These are phyloP conservation scores for Andrena marginata DNA, from an alignment of 2,888 invertebrate species.

Conservation along the genomic window DNA sequence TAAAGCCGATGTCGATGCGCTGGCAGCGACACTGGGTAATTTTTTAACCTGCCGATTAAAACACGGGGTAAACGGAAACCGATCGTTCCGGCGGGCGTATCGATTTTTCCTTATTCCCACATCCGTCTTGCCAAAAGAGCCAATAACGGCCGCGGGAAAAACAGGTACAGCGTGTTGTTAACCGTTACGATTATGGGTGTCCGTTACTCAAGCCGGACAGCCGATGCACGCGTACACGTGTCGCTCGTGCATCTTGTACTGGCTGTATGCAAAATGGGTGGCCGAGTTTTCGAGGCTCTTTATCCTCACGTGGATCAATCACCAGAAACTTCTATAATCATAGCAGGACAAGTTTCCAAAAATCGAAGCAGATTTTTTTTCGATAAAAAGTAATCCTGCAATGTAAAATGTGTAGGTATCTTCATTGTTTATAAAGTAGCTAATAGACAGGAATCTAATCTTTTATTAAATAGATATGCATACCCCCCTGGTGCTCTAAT, in stretches of 20 bases:
- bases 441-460: too few relatives aligned
- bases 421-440: too few relatives aligned
- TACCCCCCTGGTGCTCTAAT: too few relatives aligned
- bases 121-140: slow-evolving; percentile 41
- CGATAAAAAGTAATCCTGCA: too few relatives aligned
- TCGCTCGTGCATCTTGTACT: neutral
- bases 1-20: slow-evolving; percentile 5
- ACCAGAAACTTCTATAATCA: too few relatives aligned
- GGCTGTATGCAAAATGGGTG: neutral
- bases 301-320: too few relatives aligned
- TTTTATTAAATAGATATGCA: too few relatives aligned
- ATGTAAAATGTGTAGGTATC: too few relatives aligned
- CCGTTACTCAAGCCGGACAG: slow-evolving; percentile 49
- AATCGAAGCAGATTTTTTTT: too few relatives aligned
- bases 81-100: slow-evolving; percentile 27
- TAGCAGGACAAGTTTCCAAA: too few relatives aligned
- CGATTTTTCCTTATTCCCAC: slow-evolving; percentile 43
- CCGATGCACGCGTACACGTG: slow-evolving; percentile 21
- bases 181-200: slow-evolving; percentile 49
- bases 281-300: neutral
- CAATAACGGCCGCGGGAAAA: slow-evolving; percentile 57
- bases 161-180: slow-evolving; percentile 25
- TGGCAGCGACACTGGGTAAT: slow-evolving; percentile 1
- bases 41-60: slow-evolving; percentile 19
- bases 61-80: slow-evolving; percentile 20